Evolutionary conservation across 2,888 invertebrate genomes (phyloP), one percentile per base, ranked within the genome.

Genomic region (Diploptera punctata): DNA sequence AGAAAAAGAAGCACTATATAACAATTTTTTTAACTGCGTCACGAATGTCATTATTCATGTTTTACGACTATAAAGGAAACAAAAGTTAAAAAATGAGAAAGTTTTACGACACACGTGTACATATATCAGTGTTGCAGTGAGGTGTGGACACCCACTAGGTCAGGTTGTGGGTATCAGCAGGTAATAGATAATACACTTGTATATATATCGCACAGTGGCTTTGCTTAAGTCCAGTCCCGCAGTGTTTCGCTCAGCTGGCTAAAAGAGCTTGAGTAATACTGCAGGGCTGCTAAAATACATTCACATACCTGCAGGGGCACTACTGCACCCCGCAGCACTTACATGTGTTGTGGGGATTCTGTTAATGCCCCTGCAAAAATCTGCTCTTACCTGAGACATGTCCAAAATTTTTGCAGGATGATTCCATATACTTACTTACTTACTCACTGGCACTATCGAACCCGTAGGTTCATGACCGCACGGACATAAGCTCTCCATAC

Each of bases 251-350:
- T 57, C 57, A 57, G 57, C 57, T 57, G 57, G 57, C 31, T 13
- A 57, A n/a, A 57, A 29, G 26, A 57, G 57, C 65, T 47, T 65
- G 65, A 65, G 65, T 65, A 65, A 65, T 65, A 65, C 65, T 65
- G 65, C 65, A 65, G 65, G 65, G 65, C 65, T 65, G 65, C 65
- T 47, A 65, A 29, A 65, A 65, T 44, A 24, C 44, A 57, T 49
- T 49, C 49, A 4, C 16, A 49, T 49, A 10, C n/a, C 19, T 33
- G 33, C 33, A 33, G 33, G 33, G 5, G 10, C 7, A 5, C 33
- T 33, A 33, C 10, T 5, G 10, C 10, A 10, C 10, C 33, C 33
- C 33, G 33, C 5, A 33, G 19, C 5, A 5, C 4, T 49, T 49
- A 10, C 19, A 49, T 18, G 4, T 49, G 3, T 49, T n/a, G 10